These are phyloP conservation scores for Avahi laniger DNA, from an alignment of 2,797 vertebrate species.

Conservation along the genomic window DNA sequence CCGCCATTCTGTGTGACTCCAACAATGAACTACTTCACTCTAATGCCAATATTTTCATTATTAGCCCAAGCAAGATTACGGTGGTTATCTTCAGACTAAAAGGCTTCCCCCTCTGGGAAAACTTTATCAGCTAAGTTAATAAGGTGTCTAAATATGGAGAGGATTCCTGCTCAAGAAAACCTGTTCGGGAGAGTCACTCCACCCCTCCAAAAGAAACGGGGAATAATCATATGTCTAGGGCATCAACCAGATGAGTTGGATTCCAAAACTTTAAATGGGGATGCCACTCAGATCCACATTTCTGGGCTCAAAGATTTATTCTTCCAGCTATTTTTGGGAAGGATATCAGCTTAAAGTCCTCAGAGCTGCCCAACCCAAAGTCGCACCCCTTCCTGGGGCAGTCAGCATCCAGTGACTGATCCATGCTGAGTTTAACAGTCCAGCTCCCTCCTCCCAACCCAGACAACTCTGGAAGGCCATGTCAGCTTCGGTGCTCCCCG, in stretches of 20 bases:
- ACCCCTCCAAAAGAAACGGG: not conserved
- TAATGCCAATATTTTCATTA: not conserved
- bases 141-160: not conserved
- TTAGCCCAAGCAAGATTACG: not conserved
- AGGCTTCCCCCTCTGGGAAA: not conserved
- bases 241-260: not conserved
- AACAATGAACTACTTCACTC: not conserved
- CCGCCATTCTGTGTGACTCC: not conserved
- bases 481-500: not conserved
- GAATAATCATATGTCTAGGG: not conserved
- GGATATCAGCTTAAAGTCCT: not conserved
- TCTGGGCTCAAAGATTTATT: not conserved
- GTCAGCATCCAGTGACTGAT: not conserved
- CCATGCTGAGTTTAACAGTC: not conserved
- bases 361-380: not conserved
- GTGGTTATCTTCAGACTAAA: not conserved
- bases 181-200: not conserved
- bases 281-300: not conserved
- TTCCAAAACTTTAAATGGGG: not conserved
- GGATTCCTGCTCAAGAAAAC: not conserved
- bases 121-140: not conserved
- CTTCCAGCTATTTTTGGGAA: not conserved
- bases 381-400: not conserved
- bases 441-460: not conserved
- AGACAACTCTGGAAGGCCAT: not conserved